Percentiles rank a stretch among this genome's conserved stretches.
Evolutionary conservation across 2,888 invertebrate species (phyloP).

Genomic region (Therioaphis trifolii): DNA sequence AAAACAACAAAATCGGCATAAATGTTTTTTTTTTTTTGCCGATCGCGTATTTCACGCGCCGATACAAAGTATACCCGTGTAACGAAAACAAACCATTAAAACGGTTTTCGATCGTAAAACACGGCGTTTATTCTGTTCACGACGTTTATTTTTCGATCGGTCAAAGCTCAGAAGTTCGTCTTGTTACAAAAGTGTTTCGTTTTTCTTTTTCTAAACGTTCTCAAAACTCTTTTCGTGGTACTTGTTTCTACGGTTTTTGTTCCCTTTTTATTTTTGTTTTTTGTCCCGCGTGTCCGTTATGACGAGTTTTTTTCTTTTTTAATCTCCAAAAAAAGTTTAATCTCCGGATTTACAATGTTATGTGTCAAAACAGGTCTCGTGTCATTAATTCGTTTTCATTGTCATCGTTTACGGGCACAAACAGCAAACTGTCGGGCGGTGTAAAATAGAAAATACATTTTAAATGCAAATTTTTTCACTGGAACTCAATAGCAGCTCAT

Average conservation of each 20-base stretch:
- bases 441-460: slow-evolving; percentile 26
- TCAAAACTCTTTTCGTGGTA: not conserved
- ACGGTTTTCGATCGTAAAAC: not conserved
- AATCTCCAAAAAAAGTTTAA: slow-evolving; percentile 42
- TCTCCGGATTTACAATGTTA: slow-evolving; percentile 55
- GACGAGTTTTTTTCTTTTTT: slow-evolving; percentile 46
- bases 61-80: no score
- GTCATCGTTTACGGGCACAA: slow-evolving; percentile 22
- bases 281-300: not conserved
- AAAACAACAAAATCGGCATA: not conserved
- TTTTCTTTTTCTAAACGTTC: not conserved
- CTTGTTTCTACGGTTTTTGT: slow-evolving; percentile 15
- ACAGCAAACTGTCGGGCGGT: not conserved
- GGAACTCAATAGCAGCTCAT: not conserved
- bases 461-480: slow-evolving; percentile 41
- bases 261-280: not conserved
- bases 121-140: not conserved
- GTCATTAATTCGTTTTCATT: slow-evolving; percentile 49
- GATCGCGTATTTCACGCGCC: not conserved
- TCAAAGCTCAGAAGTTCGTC: no score
- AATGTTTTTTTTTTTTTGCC: not conserved
- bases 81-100: slow-evolving; percentile 18
- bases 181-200: no score
- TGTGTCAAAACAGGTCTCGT: slow-evolving; percentile 46
- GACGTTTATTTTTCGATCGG: no score